These are phyloP conservation scores for Camarhynchus parvulus DNA, from an alignment of 2,113 vertebrate species.

Conservation along the genomic window DNA sequence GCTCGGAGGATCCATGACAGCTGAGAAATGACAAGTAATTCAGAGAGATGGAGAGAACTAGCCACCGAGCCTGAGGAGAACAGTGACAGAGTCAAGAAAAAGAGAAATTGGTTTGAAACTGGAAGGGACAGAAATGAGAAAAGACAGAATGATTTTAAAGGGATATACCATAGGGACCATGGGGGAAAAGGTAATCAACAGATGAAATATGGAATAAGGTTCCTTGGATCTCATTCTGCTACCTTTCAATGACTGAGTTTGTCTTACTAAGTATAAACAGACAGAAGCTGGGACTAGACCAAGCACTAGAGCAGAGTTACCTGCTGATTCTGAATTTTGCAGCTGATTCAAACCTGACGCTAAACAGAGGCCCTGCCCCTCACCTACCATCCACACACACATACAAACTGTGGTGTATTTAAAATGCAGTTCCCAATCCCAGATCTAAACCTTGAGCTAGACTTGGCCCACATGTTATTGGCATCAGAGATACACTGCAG, in stretches of 20 bases:
- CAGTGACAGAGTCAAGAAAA: constrained; percentile 40
- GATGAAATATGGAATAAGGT: constrained; percentile 14
- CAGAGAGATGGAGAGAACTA: constrained; percentile 32
- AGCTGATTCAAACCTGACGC: background rate
- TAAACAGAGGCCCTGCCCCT: background rate
- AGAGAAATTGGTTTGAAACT: constrained; percentile 13
- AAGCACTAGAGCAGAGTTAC: background rate
- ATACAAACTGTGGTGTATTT: background rate
- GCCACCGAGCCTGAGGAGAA: constrained; percentile 13
- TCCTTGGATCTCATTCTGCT: background rate
- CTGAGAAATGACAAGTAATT: constrained; percentile 56
- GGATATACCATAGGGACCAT: background rate
- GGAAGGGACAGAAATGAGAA: background rate
- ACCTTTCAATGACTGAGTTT: background rate
- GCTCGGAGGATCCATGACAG: background rate
- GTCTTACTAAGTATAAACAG: background rate
- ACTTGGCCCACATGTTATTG: background rate
- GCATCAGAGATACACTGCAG: background rate
- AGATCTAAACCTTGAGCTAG: background rate
- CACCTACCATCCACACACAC: background rate
- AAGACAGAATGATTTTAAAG: constrained; percentile 29
- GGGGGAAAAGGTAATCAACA: constrained; percentile 14
- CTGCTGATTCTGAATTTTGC: background rate
- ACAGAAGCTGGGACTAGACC: background rate
- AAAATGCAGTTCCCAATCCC: background rate